Percentiles rank a stretch among this genome's conserved stretches.
Evolutionary conservation across 2,113 vertebrate species (phyloP).

Genomic region (Oophaga pumilio): DNA sequence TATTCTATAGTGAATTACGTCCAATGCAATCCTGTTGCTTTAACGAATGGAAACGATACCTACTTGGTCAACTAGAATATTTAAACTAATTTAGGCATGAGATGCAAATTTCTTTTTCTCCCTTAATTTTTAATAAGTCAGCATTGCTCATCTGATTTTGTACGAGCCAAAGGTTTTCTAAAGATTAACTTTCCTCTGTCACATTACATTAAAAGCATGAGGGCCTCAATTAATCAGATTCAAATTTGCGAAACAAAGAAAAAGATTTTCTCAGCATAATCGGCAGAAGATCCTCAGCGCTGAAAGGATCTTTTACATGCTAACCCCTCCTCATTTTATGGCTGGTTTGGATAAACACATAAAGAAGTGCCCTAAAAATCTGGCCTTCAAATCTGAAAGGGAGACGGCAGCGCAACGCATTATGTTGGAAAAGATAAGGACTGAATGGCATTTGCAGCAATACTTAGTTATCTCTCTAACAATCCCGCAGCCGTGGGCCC

Average conservation of each 20-base stretch:
- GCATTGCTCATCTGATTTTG: constrained; percentile 21
- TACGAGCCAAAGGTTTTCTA: constrained; percentile 60
- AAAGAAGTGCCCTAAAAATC: constrained; percentile 65
- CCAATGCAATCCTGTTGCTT: background rate
- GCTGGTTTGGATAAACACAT: constrained; percentile 59
- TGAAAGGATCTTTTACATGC: constrained; percentile 63
- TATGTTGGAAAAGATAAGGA: constrained; percentile 77
- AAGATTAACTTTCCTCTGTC: constrained; percentile 69
- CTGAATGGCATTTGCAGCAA: constrained; percentile 78
- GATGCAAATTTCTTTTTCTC: background rate
- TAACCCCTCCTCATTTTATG: constrained; percentile 48
- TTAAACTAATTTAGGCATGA: background rate
- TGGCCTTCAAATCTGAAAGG: constrained; percentile 76
- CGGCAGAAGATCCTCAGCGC: constrained; percentile 63
- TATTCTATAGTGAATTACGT: background rate
- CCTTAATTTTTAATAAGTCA: background rate
- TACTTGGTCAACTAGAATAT: background rate
- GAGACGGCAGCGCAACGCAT: constrained; percentile 67
- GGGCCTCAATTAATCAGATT: constrained; percentile 68
- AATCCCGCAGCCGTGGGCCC: constrained; percentile 76
- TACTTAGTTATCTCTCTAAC: constrained; percentile 79
- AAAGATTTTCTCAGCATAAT: constrained; percentile 67
- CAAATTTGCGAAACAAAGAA: constrained; percentile 70
- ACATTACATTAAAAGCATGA: constrained; percentile 68
- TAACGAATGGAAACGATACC: background rate